A percentile compares a stretch with the other conserved stretches of the same genome.
These are phyloP conservation scores for Halesus radiatus DNA, from an alignment of 1,140 invertebrate genomes.

Conservation along the genomic window DNA sequence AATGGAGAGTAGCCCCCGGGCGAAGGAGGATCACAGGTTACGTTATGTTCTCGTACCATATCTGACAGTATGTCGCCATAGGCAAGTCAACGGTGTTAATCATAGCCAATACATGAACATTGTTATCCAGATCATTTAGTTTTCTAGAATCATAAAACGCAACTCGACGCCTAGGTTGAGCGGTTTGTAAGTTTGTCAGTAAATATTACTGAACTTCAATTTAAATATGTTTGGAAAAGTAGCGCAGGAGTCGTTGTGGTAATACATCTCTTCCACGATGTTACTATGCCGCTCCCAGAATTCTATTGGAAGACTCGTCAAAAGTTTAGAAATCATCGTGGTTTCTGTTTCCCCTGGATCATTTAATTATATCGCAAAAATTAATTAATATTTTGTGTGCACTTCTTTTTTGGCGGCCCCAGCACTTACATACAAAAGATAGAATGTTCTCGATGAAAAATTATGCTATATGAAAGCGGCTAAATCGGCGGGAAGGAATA, in stretches of 20 bases:
- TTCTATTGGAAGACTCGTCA: constrained; percentile 84
- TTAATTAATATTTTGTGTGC: too few species aligned
- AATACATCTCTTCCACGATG: constrained; percentile 74
- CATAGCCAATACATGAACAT: not conserved
- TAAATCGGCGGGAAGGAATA: too few species aligned
- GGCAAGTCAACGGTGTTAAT: not conserved
- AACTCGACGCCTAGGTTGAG: constrained; percentile 89
- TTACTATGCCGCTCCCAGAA: constrained; percentile 86
- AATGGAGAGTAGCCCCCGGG: not conserved
- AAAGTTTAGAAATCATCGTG: constrained; percentile 65
- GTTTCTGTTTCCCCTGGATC: not conserved
- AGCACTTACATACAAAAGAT: too few species aligned
- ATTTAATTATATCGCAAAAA: too few species aligned
- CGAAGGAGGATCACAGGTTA: not conserved
- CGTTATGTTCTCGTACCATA: constrained; percentile 3
- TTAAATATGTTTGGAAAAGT: constrained; percentile 88
- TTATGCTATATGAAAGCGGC: too few species aligned
- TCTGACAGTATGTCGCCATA: not conserved
- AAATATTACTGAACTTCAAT: constrained; percentile 91
- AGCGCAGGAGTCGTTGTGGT: constrained; percentile 81
- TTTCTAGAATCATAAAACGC: constrained; percentile 90
- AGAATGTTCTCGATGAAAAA: too few species aligned
- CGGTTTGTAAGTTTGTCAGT: constrained; percentile 87
- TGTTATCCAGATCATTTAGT: constrained; percentile 67
- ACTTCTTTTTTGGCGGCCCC: too few species aligned